Evolutionary conservation across 1,140 invertebrate species (phyloP), one percentile per base, ranked within the genome.

Genomic region (Archegozetes longisetosus): DNA sequence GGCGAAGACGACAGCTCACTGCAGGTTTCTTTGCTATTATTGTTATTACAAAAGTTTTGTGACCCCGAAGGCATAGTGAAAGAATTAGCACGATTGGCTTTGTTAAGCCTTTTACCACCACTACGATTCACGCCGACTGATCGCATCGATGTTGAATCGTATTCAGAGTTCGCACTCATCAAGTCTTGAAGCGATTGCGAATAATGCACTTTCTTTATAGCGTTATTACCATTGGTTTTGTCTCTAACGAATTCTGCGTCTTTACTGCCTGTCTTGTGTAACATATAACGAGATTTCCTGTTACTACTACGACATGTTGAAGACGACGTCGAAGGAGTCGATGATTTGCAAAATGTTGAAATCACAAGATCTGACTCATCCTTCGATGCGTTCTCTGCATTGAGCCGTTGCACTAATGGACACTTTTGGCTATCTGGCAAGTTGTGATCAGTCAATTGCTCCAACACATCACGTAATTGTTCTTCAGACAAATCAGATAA

Each of bases 371-470:
- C 24, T 26, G n/a, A 6, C 51, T 59, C 29, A 9, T 59, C 26
- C 25, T 25, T 60, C 12, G n/a, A n/a, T 14, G 54, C 29, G 9
- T 59, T 40, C 28, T 61, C 60, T 13, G 17, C 48, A 9, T 58
- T 62, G n/a, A 62, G 32, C 17, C 61, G 55, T 22, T 48, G 61
- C 25, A 62, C 61, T 22, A 62, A 29, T 48, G 57, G 61, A 53
- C 61, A 58, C 40, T 62, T 62, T 29, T 62, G 47, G 14, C 55
- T 25, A n/a, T 62, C 52, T 1, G 61, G 61, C 3, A 51, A n/a
- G 17, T 47, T 51, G 48, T 62, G 61, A 60, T 62, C 55, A 20
- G 52, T 62, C 20, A 62, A 22, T 59, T 62, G 57, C 22, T 62
- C 56, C 26, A 62, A 22, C 12, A 62, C 48, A 51, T 46, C 61